Evolutionary conservation across 2,113 vertebrate genomes (phyloP).

Genomic region (human): DNA sequence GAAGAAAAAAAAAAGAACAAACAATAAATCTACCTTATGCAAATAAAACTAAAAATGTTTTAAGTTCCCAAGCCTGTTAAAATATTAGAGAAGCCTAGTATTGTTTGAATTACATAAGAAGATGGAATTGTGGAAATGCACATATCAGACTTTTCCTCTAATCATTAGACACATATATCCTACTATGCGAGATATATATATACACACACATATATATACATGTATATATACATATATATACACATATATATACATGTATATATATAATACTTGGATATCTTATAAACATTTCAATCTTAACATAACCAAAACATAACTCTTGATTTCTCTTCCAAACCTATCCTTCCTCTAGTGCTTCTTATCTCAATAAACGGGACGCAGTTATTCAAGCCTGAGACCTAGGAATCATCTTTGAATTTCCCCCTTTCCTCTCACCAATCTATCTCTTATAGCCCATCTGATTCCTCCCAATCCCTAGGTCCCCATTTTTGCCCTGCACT

Average conservation of each 20-base stretch:
- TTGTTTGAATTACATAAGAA: background rate
- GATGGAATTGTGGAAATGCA: background rate
- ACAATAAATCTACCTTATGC: background rate
- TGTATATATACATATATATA: background rate
- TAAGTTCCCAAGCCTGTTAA: background rate
- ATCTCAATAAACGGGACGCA: background rate
- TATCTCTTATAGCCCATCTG: background rate
- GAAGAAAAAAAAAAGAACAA: background rate
- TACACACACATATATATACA: too few species aligned
- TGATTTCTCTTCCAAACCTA: background rate
- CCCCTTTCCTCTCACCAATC: background rate
- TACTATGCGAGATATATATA: background rate
- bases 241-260: too few species aligned
- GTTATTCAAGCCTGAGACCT: background rate
- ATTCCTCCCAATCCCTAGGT: background rate
- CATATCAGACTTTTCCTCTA: background rate
- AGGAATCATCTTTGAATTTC: background rate
- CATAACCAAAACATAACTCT: background rate
- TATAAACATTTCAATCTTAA: background rate
- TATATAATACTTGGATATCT: background rate
- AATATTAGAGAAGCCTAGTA: background rate
- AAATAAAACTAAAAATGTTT: background rate
- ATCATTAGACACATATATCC: background rate
- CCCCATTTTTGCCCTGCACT: background rate
- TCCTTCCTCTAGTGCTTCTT: background rate